Base-by-base conservation (phyloP, 2,797 vertebrate genomes). In the Garrulus glandarius region DNA sequence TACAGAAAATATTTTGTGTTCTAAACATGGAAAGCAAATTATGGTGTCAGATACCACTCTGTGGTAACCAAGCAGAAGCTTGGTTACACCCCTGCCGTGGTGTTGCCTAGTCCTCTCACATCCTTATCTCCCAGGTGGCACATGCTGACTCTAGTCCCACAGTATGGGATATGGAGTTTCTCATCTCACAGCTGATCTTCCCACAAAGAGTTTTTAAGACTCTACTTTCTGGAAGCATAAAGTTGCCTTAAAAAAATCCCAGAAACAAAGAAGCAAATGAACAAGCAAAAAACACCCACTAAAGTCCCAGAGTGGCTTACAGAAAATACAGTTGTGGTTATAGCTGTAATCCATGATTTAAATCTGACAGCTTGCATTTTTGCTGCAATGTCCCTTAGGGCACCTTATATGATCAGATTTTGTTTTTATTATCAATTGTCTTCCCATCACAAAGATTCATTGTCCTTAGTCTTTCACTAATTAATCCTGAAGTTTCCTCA, bases 401-500 rank as follows among this genome's bases (percentile, higher is more conserved):
- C 83, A 77, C 37, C 47, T 95, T 92, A 68, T 78, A 68, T 74
- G 74, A 91, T 90, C 81, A 93, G 87, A 92, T 63, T 84, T 30
- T 72, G 61, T 10, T 72, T 96, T 95, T 92, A 67, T 76, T 86
- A 70, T 87, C 83, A 93, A 86, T 97, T 96, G 82, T 97, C 87
- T 95, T 90, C 68, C 81, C 90, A 95, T 93, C 70, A 75, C 34
- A 94, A 94, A 94, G 84, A 87, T 78, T 95, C 93, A 90, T 96
- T 96, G 91, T 94, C 61, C 44, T 74, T 71, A 75, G 47, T 91
- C 75, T 93, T 93, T 89, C 84, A 89, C 60, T 97, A 95, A 98
- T 97, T 97, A 77, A 87, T 92, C 85, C 93, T 96, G 92, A 97
- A 89, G 77, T 79, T 95, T 87, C 89, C 81, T 89, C 39, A 16